phyloP scores from a whole-genome alignment of 1,140 invertebrate species.

The Argopecten irradians region DNA sequence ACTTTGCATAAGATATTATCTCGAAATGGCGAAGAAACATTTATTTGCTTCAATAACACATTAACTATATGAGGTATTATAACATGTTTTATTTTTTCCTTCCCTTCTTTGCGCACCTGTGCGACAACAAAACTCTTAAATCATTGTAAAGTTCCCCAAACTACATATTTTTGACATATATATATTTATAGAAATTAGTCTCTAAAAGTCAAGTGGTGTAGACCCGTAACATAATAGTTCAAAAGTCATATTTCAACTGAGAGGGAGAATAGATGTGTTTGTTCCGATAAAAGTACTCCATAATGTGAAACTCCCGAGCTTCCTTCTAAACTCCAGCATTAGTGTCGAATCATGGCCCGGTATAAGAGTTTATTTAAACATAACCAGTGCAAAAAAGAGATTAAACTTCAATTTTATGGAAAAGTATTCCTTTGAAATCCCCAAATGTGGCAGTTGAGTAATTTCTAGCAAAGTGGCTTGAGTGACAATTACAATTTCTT shows the following conservation, averaged over 20 bases:
- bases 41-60: neutral
- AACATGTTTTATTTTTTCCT: neutral
- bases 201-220: neutral
- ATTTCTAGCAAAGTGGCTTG: neutral
- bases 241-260: neutral
- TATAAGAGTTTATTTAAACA: neutral
- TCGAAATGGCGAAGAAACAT: neutral
- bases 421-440: neutral
- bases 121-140: neutral
- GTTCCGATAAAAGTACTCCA: neutral
- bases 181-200: neutral
- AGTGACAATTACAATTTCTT: neutral
- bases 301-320: neutral
- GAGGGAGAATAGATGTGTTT: neutral
- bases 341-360: neutral
- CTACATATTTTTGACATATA: neutral
- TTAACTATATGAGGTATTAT: neutral
- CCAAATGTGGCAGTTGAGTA: neutral
- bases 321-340: neutral
- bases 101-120: neutral
- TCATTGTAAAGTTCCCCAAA: neutral
- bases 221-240: neutral
- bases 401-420: neutral
- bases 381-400: neutral
- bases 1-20: conserved; percentile 18